Evolutionary conservation across 2,888 invertebrate species (phyloP), one percentile per base, ranked within the genome.

Genomic region (Pollenia angustigena): DNA sequence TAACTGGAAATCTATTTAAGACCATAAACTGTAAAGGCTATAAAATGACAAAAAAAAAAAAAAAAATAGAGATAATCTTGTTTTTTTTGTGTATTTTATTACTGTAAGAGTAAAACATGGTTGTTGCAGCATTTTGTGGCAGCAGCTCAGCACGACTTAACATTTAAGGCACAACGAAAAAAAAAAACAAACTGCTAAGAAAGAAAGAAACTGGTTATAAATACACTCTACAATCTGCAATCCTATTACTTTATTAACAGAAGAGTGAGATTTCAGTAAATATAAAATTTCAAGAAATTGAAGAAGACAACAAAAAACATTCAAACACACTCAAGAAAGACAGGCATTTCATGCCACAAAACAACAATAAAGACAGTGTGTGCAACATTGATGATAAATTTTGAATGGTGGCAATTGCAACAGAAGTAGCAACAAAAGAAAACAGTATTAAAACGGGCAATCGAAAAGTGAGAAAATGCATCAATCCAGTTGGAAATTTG

Each of bases 1-100:
- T 81, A 52, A 75, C 54, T 75, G 76, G 66, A 81, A 85, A 81
- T 85, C 76, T 76, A 81, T 81, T 81, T 40, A 76, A 58, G 66
- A 64, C 68, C 62, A 74, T 72, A 71, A 81, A 71, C 64, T 69
- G 48, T 42, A 81, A 74, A 78, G 52, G 40, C 79, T 71, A 68
- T 64, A 60, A 85, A 80, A 75, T 32, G 11, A 46, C 18, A 64
- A 52, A 44, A n/a, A n/a, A n/a, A 58, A 69, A 42, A 62, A 52
- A 54, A 48, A 50, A 52, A 44, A 69, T 40, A 32, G 14, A 56
- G 14, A 81, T 72, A 72, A 85, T 85, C 85, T 69, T 23, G 78
- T 78, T 81, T 50, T 78, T 4, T 32, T 6, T 1, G 32, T 32
- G 6, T 32, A 6, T 32, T 32, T 66, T 75, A 48, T 62, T 6